phyloP scores from a whole-genome alignment of 2,113 vertebrate genomes.

The Eretmodus cyanostictus region DNA sequence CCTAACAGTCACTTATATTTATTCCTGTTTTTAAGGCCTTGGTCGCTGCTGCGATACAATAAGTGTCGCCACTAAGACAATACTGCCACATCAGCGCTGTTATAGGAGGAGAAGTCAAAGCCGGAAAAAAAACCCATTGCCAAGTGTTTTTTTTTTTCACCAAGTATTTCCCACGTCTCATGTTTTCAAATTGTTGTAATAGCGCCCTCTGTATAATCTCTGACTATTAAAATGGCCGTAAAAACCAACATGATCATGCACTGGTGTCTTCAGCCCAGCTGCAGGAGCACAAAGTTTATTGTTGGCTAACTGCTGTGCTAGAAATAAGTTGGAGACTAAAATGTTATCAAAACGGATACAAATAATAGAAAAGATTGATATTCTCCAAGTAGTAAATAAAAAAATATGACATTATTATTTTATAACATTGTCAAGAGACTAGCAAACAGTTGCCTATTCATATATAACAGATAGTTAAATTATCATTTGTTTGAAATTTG shows the following conservation, averaged over 20 bases:
- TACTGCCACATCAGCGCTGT: background rate
- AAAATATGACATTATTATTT: background rate
- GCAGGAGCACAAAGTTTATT: background rate
- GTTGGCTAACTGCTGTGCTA: background rate
- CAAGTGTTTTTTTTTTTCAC: accelerated
- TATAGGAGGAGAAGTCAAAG: background rate
- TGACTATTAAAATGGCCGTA: background rate
- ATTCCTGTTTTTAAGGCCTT: background rate
- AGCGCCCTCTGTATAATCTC: background rate
- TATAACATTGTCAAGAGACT: background rate
- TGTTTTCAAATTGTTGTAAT: background rate
- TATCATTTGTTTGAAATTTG: background rate
- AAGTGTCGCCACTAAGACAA: background rate
- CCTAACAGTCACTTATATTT: background rate
- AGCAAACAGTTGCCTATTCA: background rate
- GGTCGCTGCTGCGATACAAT: background rate
- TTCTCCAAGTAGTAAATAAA: background rate
- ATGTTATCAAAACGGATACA: background rate
- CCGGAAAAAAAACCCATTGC: background rate
- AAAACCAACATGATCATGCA: background rate
- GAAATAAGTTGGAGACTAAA: background rate
- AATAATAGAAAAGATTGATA: background rate
- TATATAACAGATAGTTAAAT: background rate
- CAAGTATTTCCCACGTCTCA: background rate
- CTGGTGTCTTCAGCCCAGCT: background rate